Evolutionary conservation across 2,797 vertebrate genomes (phyloP), one percentile per base, ranked within the genome.

Genomic region (Sebastes itinus): DNA sequence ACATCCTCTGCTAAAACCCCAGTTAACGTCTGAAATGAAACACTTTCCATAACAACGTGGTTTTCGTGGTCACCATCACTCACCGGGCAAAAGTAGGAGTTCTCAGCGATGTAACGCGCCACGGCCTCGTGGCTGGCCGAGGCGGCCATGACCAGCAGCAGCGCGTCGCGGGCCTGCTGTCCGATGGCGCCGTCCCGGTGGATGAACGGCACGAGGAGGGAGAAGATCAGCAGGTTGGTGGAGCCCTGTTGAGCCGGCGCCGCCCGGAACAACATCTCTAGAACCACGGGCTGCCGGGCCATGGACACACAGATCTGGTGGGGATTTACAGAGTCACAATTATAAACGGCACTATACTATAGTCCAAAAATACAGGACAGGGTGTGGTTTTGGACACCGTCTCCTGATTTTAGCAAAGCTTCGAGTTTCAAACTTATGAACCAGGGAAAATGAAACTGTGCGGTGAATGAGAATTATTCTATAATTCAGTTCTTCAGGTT

Each of bases 1-100:
- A 14, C 64, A 58, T 59, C 38, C 27, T 64, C 10, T 6, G 1
- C 18, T 30, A 30, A 33, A 59, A n/a, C 35, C 25, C 35, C 7
- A 32, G 7, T 3, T 42, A 25, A 22, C 1, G 2, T 13, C n/a
- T 2, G 0, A 22, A 42, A 60, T 0, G 8, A 3, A 3, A n/a
- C 30, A 28, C 13, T 28, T 49, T 59, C 10, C 18, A 56, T 7
- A 5, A 23, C 9, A 7, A n/a, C 6, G 6, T 4, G 6, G 14
- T 33, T 42, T 14, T n/a, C 5, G 32, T 5, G 11, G 55, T 12
- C 23, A 6, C 5, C 6, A 12, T 32, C 52, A 82, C 96, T 87
- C 89, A 99, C 98, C 87, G 98, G 98, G 89, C 98, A 99, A 95
- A 99, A 99, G 96, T 99, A 99, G 88, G 98, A 99, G 93, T 98